These are phyloP conservation scores for Slavum lentiscoides DNA, from an alignment of 2,888 invertebrate species.

Conservation along the genomic window DNA sequence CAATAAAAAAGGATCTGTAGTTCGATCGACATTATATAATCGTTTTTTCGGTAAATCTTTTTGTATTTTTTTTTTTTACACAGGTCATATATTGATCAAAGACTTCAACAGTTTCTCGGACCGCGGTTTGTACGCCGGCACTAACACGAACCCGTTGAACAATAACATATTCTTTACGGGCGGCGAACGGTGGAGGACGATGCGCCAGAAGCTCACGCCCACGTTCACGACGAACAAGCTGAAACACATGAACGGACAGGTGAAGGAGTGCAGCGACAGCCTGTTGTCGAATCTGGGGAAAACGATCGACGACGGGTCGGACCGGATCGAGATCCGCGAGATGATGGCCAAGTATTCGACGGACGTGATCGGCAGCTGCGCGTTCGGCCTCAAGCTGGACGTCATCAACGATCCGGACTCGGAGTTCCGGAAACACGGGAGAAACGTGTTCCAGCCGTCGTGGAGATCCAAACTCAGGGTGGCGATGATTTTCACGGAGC, in stretches of 20 bases:
- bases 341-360: slow-evolving; percentile 62
- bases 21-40: no score
- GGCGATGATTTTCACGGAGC: slow-evolving; percentile 54
- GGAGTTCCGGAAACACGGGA: slow-evolving; percentile 60
- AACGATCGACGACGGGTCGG: slow-evolving; percentile 38
- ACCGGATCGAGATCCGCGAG: slow-evolving; percentile 52
- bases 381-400: slow-evolving; percentile 62
- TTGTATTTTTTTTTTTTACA: not conserved
- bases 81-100: slow-evolving; percentile 54
- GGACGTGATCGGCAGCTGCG: slow-evolving; percentile 63
- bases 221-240: slow-evolving; percentile 61
- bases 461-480: slow-evolving; percentile 57
- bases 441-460: slow-evolving; percentile 59
- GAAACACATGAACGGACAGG: slow-evolving; percentile 56
- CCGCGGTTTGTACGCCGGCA: slow-evolving; percentile 51
- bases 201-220: slow-evolving; percentile 60
- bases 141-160: slow-evolving; percentile 54
- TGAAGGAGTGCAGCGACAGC: slow-evolving; percentile 39
- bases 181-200: slow-evolving; percentile 59
- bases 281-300: slow-evolving; percentile 17
- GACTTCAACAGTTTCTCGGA: slow-evolving; percentile 55
- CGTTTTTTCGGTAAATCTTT: no score
- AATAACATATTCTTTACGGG: slow-evolving; percentile 54
- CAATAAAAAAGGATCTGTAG: no score
- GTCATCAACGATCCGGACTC: slow-evolving; percentile 60